These are phyloP conservation scores for Myanophis thanlyinensis DNA, from an alignment of 2,113 vertebrate species.

Conservation along the genomic window DNA sequence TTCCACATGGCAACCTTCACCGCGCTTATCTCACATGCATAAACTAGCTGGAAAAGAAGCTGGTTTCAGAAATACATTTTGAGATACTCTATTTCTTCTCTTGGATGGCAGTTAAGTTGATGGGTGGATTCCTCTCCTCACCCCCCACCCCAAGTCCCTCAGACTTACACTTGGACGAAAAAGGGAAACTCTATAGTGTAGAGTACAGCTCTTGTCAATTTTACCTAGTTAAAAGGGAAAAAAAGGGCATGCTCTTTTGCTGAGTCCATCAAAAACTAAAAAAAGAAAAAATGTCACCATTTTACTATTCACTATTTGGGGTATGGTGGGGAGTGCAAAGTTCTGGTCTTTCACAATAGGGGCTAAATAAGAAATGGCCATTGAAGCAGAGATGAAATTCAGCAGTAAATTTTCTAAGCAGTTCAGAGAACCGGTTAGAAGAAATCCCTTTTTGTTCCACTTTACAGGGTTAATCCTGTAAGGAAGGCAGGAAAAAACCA, in stretches of 20 bases:
- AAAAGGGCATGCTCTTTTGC: neutral
- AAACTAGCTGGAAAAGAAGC: neutral
- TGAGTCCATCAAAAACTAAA: neutral
- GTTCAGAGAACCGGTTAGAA: too few relatives aligned
- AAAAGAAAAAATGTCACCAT: neutral
- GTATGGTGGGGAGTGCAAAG: neutral
- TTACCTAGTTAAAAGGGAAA: neutral
- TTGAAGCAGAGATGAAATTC: too few relatives aligned
- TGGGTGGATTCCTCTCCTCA: neutral
- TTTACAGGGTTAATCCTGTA: too few relatives aligned
- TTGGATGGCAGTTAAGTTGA: neutral
- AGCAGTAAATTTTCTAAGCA: too few relatives aligned
- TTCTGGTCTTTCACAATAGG: neutral
- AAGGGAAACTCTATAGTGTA: neutral
- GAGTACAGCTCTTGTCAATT: neutral
- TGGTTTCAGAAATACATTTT: neutral
- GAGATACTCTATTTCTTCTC: neutral
- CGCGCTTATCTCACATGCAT: neutral
- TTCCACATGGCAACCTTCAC: neutral
- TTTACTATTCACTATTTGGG: neutral
- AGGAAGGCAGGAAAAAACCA: too few relatives aligned
- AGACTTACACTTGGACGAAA: neutral
- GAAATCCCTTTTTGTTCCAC: too few relatives aligned
- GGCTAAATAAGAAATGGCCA: neutral
- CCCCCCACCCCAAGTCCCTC: neutral